Base-by-base conservation (phyloP, 2,888 invertebrate species). In the Thereva unica region DNA sequence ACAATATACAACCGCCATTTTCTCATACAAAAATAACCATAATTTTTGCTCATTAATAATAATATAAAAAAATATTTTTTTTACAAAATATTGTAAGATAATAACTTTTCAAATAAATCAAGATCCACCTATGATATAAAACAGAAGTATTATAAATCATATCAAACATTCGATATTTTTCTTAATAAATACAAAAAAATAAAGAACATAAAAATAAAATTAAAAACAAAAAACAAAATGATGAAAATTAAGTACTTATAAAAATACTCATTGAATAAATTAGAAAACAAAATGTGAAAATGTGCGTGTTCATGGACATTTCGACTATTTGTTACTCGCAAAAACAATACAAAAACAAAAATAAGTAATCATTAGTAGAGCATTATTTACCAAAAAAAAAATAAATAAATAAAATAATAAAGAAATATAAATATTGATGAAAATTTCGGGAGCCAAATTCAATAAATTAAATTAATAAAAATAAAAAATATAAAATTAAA, bases 271-370 rank as follows among this genome's bases (percentile, higher is more conserved):
- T 12, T 41, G 2, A 40, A 50, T 10, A 37, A 10, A 38, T 37
- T 38, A 34, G 12, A 37, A 9, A 50, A 41, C 49, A 38, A 23
- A 53, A n/a, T 52, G 37, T 52, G 35, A n/a, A 10, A 50, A 64
- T 65, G 69, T 69, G 69, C 69, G 69, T 69, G 45, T 65, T 69
- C 69, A 69, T 69, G 69, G 69, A 69, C 69, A 69, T 67, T 69
- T 61, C 61, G 67, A 56, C 69, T 69, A 61, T 61, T 61, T 38
- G 23, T 2, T 49, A 44, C 35, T 49, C 49, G 37, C 23, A 23
- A 23, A 23, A 23, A 23, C 23, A 23, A 23, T 23, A 23, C 23
- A 23, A 38, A 49, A 59, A 7, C 5, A 23, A 38, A n/a, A 49
- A 8, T 12, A n/a, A 59, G 45, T 23, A 37, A 49, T 49, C 47